These are phyloP conservation scores for Campylomormyrus tamandua DNA, from an alignment of 2,113 vertebrate genomes.

Conservation along the genomic window DNA sequence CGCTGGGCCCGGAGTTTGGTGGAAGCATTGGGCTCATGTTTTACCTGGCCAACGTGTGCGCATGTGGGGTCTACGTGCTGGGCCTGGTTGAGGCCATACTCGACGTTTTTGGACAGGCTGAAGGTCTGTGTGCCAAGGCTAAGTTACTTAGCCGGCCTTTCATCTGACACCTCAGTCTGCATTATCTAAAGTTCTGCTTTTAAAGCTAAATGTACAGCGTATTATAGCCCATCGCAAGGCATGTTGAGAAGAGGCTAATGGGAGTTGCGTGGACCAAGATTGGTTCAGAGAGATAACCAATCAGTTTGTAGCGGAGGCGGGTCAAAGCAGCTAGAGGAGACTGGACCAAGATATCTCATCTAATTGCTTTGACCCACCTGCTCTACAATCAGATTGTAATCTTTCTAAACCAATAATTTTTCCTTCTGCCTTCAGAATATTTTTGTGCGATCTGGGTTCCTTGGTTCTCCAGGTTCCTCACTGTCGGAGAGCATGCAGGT, in stretches of 20 bases:
- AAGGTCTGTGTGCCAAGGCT: conserved; percentile 28
- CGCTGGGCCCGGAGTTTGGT: conserved; percentile 58
- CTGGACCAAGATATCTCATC: too few species aligned
- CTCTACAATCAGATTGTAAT: too few species aligned
- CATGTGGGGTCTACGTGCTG: conserved; percentile 56
- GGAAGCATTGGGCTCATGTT: conserved; percentile 65
- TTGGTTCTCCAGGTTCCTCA: conserved; percentile 32
- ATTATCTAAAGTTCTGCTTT: background rate
- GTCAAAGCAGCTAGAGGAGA: too few species aligned
- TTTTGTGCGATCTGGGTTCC: background rate
- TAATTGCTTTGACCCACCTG: too few species aligned
- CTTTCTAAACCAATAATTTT: too few species aligned
- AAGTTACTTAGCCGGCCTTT: too few species aligned
- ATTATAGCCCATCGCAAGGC: background rate
- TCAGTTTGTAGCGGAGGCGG: too few species aligned
- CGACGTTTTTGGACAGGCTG: conserved; percentile 41
- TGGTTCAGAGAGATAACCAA: too few species aligned
- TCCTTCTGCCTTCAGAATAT: too few species aligned
- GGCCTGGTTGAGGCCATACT: conserved; percentile 59
- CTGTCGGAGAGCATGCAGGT: conserved; percentile 43
- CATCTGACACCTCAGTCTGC: background rate
- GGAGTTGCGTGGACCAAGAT: too few species aligned
- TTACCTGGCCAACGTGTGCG: conserved; percentile 60
- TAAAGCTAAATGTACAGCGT: background rate
- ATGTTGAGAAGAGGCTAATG: background rate